phyloP scores from a whole-genome alignment of 2,888 invertebrate species.

The Lutraria lutraria region DNA sequence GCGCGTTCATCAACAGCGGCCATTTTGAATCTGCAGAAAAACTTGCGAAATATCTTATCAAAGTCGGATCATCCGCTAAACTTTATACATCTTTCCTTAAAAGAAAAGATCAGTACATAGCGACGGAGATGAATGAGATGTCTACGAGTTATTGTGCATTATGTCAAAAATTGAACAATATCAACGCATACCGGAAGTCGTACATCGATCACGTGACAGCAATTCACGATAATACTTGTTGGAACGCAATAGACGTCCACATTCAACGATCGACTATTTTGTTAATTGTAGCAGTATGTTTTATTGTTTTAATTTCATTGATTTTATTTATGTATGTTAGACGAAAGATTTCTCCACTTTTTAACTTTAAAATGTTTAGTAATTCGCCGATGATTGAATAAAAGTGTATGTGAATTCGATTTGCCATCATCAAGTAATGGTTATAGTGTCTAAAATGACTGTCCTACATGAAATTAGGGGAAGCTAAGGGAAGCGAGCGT shows the following conservation, averaged over 20 bases:
- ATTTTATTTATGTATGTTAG: not conserved
- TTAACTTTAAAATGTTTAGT: no score
- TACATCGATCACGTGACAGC: slow-evolving; percentile 42
- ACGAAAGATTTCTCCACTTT: not conserved
- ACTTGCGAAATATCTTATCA: slow-evolving; percentile 38
- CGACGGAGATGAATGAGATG: slow-evolving; percentile 41
- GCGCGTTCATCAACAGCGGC: slow-evolving; percentile 45
- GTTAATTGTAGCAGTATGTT: not conserved
- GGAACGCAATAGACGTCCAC: slow-evolving; percentile 22
- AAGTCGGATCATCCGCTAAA: slow-evolving; percentile 26
- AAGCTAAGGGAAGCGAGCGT: no score
- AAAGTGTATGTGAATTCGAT: no score
- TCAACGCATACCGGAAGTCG: slow-evolving; percentile 40
- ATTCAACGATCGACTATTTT: not conserved
- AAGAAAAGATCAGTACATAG: slow-evolving; percentile 40
- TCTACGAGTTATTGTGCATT: slow-evolving; percentile 45
- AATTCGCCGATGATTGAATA: no score
- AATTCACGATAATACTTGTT: slow-evolving; percentile 35
- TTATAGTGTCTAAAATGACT: no score
- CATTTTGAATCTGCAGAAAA: slow-evolving; percentile 33
- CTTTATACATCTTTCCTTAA: slow-evolving; percentile 28
- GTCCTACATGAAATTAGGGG: no score
- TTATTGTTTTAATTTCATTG: not conserved
- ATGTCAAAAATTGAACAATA: slow-evolving; percentile 51
- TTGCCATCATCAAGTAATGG: no score